Base-by-base conservation (phyloP, 1,140 invertebrate genomes). In the Lordiphosa mommai region DNA sequence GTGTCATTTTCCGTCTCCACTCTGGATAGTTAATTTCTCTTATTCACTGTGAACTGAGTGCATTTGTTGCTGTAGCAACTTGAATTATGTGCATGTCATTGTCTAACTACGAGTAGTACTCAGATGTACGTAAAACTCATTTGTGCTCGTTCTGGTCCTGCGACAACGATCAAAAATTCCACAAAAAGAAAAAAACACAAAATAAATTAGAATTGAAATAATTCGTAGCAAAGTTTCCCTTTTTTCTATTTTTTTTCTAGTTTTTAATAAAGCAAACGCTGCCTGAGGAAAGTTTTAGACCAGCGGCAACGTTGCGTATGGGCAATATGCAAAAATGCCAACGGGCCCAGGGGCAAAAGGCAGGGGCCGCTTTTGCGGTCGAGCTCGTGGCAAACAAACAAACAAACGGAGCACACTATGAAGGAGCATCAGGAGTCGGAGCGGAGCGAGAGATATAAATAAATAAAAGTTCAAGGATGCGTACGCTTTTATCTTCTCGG, bases 131-230 rank as follows among this genome's bases (percentile, higher is more conserved):
- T 80, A 82, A 80, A 80, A 80, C 76, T 80, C 76, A 80, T 80
- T 79, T 79, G 47, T 40, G 36, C 36, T 36, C 33, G 29, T 33
- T 17, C 48, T 37, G 60, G 37, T 40, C 71, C 58, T 82, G 76
- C 77, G 76, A 80, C 76, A 82, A 82, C 71, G 76, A 82, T 84
- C 76, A 74, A 67, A 77, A 72, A 60, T 55, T 55, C 67, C 67
- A 57, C 56, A 68, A 69, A 65, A 69, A 74, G 58, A 61, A 56
- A 66, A 51, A 66, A 66, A 66, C 63, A 84, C 77, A 77, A 84
- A 84, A 84, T 84, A 84, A 84, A 84, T 84, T 84, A 84, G 77
- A 84, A 84, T 84, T 84, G 77, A 84, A 84, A 84, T 84, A 84
- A 84, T 84, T 84, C 68, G 55, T 59, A 50, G 56, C 51, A 71